A percentile compares a stretch with the other conserved stretches of the same genome.
These are phyloP conservation scores for Cataglyphis hispanica DNA, from an alignment of 1,140 invertebrate species.

Conservation along the genomic window DNA sequence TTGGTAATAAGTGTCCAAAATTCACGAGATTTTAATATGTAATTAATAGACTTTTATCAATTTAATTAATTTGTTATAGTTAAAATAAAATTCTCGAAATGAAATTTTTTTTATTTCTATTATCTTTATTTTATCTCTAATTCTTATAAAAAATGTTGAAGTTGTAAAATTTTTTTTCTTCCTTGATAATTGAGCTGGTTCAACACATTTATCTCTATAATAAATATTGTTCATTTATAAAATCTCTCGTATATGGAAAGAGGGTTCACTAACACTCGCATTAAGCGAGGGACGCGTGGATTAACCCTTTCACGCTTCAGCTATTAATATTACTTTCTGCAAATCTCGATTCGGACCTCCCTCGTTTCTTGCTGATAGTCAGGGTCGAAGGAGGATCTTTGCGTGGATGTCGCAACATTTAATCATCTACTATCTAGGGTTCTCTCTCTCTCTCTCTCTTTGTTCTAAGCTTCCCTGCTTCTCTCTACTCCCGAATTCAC, in stretches of 20 bases:
- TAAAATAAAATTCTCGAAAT: background rate
- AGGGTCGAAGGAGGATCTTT: conserved; percentile 37
- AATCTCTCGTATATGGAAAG: background rate
- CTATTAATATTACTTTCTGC: conserved; percentile 80
- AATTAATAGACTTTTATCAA: background rate
- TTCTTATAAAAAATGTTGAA: background rate
- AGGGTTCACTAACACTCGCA: background rate
- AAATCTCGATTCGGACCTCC: conserved; percentile 58
- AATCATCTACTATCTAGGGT: conserved; percentile 24
- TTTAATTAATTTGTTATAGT: background rate
- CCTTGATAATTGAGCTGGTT: background rate
- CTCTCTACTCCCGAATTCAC: conserved; percentile 31
- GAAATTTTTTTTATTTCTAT: background rate
- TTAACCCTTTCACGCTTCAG: conserved; percentile 30
- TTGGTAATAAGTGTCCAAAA: background rate
- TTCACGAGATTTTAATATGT: background rate
- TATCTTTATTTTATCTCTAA: background rate
- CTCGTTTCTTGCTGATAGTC: background rate
- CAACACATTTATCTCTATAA: background rate
- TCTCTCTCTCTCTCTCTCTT: conserved; percentile 10
- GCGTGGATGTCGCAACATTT: conserved; percentile 30
- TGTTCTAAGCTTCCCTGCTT: background rate
- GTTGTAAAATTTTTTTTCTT: background rate
- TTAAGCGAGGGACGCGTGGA: conserved; percentile 23
- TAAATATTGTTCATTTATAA: conserved; percentile 28